Conservation (phyloP, 2,888 invertebrate species). For the Campoletis raptor region DNA sequence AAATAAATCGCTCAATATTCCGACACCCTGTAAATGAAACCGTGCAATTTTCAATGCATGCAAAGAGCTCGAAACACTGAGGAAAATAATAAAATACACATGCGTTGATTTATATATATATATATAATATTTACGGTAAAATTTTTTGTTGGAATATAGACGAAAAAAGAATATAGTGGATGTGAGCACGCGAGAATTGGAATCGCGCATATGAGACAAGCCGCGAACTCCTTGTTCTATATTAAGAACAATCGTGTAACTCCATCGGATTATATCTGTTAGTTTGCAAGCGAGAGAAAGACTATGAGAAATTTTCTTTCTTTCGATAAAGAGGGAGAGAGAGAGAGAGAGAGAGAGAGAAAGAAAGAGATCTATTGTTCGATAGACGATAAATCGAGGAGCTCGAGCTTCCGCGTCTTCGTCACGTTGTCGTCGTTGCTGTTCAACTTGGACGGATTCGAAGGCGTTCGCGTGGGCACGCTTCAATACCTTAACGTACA, state of each 20-base stretch:
- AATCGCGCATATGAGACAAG: constrained; percentile 47
- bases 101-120: background rate
- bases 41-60: constrained; percentile 24
- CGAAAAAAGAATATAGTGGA: constrained; percentile 20
- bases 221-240: constrained; percentile 61
- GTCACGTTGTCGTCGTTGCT: constrained; percentile 51
- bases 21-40: background rate
- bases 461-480: constrained; percentile 65
- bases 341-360: constrained; percentile 7
- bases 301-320: background rate
- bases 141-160: background rate
- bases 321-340: background rate
- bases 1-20: too few relatives aligned
- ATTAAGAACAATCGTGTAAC: constrained; percentile 65
- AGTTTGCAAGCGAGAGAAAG: constrained; percentile 1
- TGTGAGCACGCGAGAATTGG: constrained; percentile 52
- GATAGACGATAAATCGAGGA: constrained; percentile 67
- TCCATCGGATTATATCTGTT: constrained; percentile 54
- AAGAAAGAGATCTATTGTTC: constrained; percentile 65
- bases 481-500: constrained; percentile 5
- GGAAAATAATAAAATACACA: constrained; percentile 32
- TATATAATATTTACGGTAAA: background rate
- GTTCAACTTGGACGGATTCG: constrained; percentile 52
- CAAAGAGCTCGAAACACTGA: constrained; percentile 32
- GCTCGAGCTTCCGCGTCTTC: constrained; percentile 64